phyloP scores from a whole-genome alignment of 2,888 invertebrate genomes.

The Rotaria sp. region DNA sequence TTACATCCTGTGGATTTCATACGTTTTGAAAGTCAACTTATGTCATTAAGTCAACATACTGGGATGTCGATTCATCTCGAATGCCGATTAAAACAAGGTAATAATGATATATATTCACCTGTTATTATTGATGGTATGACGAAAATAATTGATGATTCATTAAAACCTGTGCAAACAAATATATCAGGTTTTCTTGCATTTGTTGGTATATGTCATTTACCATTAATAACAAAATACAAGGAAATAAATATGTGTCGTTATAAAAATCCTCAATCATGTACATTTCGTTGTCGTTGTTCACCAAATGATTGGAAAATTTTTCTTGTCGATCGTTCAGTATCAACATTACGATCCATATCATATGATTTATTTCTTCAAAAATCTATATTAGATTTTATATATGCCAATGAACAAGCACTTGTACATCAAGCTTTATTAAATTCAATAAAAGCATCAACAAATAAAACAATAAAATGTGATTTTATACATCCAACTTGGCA shows the following conservation, averaged over 20 bases:
- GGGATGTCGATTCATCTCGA: background rate
- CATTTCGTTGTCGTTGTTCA: constrained; percentile 19
- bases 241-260: background rate
- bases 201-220: constrained; percentile 23
- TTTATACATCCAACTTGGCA: background rate
- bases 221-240: background rate
- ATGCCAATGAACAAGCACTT: background rate
- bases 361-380: background rate
- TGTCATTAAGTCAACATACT: background rate
- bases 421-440: background rate
- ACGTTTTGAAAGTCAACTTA: background rate
- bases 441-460: background rate
- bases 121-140: background rate
- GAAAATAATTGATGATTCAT: background rate
- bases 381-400: constrained; percentile 19
- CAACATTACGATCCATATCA: background rate
- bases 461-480: background rate
- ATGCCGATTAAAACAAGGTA: background rate
- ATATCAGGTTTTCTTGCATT: background rate
- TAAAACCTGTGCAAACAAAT: background rate
- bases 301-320: constrained; percentile 21
- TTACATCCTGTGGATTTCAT: background rate
- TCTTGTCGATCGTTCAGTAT: constrained; percentile 11
- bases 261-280: background rate
- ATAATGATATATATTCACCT: background rate